phyloP scores from a whole-genome alignment of 2,888 invertebrate species.

The Drosophila merina region DNA sequence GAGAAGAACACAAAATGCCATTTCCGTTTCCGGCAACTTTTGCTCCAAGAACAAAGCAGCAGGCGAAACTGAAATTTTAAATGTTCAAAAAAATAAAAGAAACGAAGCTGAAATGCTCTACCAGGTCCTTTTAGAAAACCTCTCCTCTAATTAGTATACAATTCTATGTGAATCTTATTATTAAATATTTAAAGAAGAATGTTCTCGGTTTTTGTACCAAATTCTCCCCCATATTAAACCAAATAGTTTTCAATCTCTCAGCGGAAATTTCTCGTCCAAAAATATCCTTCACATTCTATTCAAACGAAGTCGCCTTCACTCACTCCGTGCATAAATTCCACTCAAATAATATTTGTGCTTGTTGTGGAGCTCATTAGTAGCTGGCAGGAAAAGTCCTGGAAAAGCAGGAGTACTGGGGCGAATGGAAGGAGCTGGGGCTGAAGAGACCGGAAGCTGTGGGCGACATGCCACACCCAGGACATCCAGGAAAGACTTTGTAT shows the following conservation, averaged over 20 bases:
- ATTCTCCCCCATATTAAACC: background rate
- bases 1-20: conserved; percentile 71
- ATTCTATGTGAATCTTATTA: background rate
- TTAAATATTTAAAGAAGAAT: background rate
- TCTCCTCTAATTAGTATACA: background rate
- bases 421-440: conserved; percentile 1
- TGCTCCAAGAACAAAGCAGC: conserved; percentile 44
- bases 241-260: conserved; percentile 19
- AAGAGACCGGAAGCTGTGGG: conserved; percentile 39
- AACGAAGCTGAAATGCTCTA: conserved; percentile 16
- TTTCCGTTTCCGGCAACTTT: conserved; percentile 77
- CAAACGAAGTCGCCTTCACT: conserved; percentile 16
- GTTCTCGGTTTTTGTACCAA: background rate
- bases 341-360: conserved; percentile 74
- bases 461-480: conserved; percentile 36
- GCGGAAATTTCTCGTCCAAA: background rate
- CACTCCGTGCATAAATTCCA: conserved; percentile 65
- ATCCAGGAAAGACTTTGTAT: conserved; percentile 29
- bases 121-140: background rate
- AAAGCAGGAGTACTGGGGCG: too few relatives aligned
- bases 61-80: conserved; percentile 49
- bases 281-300: conserved; percentile 1
- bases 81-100: background rate
- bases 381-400: conserved; percentile 45
- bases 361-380: conserved; percentile 75